Conservation (phyloP, 2,113 vertebrate species). For the Albula goreensis region DNA sequence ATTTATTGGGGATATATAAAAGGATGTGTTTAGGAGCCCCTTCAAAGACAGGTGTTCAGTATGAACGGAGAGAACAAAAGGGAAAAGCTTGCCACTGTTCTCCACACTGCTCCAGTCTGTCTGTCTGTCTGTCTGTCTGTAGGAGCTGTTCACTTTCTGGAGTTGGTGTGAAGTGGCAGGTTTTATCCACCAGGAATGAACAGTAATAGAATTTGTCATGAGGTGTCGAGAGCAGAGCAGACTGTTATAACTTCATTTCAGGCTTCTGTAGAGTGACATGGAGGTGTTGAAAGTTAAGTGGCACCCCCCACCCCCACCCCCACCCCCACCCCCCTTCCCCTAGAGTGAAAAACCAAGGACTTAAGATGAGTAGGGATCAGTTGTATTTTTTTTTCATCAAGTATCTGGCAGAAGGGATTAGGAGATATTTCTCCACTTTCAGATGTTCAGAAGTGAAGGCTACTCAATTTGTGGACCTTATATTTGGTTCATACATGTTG, state of each 20-base stretch:
- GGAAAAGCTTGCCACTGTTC: background rate
- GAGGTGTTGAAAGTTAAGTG: background rate
- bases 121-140: background rate
- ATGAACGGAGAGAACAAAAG: background rate
- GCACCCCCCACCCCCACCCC: too few species aligned
- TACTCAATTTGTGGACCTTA: background rate
- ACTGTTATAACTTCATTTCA: background rate
- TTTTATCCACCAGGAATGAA: background rate
- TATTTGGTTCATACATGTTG: background rate
- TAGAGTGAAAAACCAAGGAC: too few species aligned
- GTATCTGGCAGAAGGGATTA: too few species aligned
- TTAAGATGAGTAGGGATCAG: background rate
- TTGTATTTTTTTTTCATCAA: background rate
- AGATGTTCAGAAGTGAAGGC: background rate
- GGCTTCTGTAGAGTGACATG: background rate
- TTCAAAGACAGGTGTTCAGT: too few species aligned
- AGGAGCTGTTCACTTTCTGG: background rate
- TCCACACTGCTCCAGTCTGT: background rate
- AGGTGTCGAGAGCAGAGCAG: background rate
- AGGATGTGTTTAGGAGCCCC: too few species aligned
- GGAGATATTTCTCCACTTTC: too few species aligned
- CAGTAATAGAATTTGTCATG: background rate
- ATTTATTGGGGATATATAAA: too few species aligned
- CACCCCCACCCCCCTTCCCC: background rate
- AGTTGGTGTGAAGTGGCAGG: background rate